phyloP scores from a whole-genome alignment of 2,888 invertebrate species.

The Pilophorus perplexus region DNA sequence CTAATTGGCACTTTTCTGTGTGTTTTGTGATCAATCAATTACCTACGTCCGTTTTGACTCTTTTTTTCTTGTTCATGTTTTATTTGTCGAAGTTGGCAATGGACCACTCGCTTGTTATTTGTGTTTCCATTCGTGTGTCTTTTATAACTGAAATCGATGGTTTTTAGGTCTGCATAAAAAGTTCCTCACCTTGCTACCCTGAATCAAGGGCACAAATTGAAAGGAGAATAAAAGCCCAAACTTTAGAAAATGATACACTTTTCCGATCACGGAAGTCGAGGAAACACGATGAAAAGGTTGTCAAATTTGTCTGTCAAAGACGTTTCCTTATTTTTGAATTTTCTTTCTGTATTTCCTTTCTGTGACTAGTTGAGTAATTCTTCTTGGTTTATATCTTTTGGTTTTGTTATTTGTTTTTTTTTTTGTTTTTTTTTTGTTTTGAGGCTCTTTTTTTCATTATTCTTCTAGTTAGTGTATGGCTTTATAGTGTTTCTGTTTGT shows the following conservation, averaged over 20 bases:
- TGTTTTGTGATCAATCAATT: too few species aligned
- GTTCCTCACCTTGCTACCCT: constrained; percentile 49
- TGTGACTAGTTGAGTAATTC: too few species aligned
- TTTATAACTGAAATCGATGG: constrained; percentile 27
- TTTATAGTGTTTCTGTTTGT: too few species aligned
- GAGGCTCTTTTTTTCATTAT: neutral
- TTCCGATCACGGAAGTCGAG: constrained; percentile 52
- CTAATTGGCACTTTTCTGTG: neutral
- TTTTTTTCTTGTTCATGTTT: neutral
- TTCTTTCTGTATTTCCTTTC: too few species aligned
- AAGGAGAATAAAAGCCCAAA: constrained; percentile 48
- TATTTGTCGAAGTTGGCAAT: constrained; percentile 34
- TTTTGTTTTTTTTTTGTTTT: neutral
- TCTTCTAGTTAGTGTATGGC: neutral
- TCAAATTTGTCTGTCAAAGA: constrained; percentile 26
- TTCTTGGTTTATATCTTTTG: neutral
- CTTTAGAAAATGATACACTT: constrained; percentile 46
- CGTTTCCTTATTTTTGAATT: too few species aligned
- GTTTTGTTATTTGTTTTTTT: neutral
- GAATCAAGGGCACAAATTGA: constrained; percentile 49
- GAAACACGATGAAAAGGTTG: constrained; percentile 49
- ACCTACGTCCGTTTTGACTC: neutral
- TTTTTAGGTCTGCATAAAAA: constrained; percentile 50
- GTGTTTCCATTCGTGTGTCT: constrained; percentile 15
- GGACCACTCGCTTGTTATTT: constrained; percentile 29